phyloP scores from a whole-genome alignment of 2,888 invertebrate species.

The Neelides folsomi region DNA sequence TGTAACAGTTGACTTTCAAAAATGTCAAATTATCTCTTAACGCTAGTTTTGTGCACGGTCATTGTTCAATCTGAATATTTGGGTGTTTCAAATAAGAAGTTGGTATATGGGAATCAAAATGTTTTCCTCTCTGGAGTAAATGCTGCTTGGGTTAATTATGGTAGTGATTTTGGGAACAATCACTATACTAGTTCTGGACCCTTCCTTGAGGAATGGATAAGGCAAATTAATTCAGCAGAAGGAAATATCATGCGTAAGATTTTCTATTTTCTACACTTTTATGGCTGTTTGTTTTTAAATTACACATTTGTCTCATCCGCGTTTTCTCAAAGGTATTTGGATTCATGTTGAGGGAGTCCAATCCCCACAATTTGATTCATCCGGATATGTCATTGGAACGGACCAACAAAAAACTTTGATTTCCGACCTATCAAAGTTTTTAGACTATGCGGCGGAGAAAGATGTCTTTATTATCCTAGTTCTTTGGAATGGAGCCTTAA shows the following conservation, averaged over 20 bases:
- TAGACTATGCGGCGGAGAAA: slow-evolving; percentile 30
- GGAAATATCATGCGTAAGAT: slow-evolving; percentile 33
- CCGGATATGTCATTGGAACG: slow-evolving; percentile 30
- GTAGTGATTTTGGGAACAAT: slow-evolving; percentile 34
- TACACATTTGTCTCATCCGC: background rate
- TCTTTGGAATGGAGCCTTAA: slow-evolving; percentile 35
- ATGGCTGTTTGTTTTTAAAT: background rate
- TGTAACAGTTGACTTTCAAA: too few relatives aligned
- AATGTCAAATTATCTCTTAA: too few relatives aligned
- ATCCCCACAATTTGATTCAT: slow-evolving; percentile 30
- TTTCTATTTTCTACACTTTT: background rate
- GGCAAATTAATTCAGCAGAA: slow-evolving; percentile 27
- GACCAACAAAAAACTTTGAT: slow-evolving; percentile 31
- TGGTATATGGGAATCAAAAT: slow-evolving; percentile 29
- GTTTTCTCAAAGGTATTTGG: slow-evolving; percentile 33
- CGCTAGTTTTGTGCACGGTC: too few relatives aligned
- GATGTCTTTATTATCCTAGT: slow-evolving; percentile 33
- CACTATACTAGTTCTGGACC: slow-evolving; percentile 22
- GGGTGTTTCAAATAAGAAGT: slow-evolving; percentile 18
- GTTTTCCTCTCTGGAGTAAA: slow-evolving; percentile 35
- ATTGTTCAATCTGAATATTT: slow-evolving; percentile 8
- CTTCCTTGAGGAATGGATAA: slow-evolving; percentile 32
- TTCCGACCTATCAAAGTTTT: slow-evolving; percentile 28
- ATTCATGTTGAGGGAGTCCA: slow-evolving; percentile 34
- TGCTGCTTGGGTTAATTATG: slow-evolving; percentile 34